These are phyloP conservation scores for Pangasius djambal DNA, from an alignment of 2,797 vertebrate genomes.

Conservation along the genomic window DNA sequence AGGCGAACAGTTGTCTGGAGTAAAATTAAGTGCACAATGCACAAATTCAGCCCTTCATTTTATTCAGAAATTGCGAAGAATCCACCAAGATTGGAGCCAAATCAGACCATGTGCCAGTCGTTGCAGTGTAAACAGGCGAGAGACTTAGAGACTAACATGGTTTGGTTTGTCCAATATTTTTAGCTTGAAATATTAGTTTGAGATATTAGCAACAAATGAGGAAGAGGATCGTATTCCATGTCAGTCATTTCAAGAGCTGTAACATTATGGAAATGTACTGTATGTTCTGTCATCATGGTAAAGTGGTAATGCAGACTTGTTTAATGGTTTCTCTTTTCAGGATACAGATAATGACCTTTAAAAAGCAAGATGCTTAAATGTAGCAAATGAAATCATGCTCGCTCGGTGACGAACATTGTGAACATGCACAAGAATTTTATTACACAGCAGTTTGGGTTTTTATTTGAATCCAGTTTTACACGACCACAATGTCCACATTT, in stretches of 20 bases:
- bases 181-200: background rate
- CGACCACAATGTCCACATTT: background rate
- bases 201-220: background rate
- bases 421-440: background rate
- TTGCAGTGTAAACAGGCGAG: background rate
- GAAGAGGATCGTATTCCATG: background rate
- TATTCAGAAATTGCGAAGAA: background rate
- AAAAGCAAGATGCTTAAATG: background rate
- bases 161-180: background rate
- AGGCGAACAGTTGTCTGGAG: background rate
- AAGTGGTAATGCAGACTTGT: background rate
- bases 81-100: background rate
- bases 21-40: background rate
- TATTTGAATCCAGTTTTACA: background rate
- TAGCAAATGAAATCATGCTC: background rate
- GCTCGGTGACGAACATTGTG: background rate
- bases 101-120: background rate
- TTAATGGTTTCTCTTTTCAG: background rate
- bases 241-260: background rate
- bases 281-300: background rate
- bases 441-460: background rate
- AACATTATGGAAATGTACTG: background rate
- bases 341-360: background rate
- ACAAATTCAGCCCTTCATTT: background rate
- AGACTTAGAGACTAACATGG: background rate